A percentile compares a stretch with the other conserved stretches of the same genome.
Evolutionary conservation across 2,888 invertebrate species (phyloP).

Genomic region (Calameuta filiformis): DNA sequence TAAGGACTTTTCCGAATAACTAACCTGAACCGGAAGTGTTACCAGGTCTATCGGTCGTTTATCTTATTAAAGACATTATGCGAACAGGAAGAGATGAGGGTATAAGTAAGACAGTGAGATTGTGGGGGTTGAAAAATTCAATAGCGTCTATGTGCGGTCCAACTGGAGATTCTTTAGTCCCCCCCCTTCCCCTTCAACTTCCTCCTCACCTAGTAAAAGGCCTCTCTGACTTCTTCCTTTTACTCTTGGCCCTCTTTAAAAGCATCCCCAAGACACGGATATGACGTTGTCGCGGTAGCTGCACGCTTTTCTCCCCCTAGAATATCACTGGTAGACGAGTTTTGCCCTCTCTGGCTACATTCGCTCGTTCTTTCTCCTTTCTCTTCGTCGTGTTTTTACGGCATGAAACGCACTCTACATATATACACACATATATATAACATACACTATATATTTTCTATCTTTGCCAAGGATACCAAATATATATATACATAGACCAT

Average conservation of each 20-base stretch:
- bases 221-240: constrained; percentile 35
- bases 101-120: constrained; percentile 24
- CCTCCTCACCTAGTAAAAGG: constrained; percentile 27
- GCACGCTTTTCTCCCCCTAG: neutral
- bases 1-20: neutral
- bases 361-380: neutral
- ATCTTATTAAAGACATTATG: constrained; percentile 36
- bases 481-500: neutral
- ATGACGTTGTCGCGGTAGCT: constrained; percentile 10
- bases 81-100: constrained; percentile 9
- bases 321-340: neutral
- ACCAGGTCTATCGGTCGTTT: constrained; percentile 42
- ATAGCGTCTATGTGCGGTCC: constrained; percentile 32
- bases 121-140: neutral
- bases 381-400: neutral
- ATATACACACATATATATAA: neutral
- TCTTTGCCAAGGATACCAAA: neutral
- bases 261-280: constrained; percentile 20
- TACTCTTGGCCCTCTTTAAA: constrained; percentile 34
- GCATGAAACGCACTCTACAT: neutral
- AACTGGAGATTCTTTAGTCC: constrained; percentile 16
- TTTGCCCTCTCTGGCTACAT: neutral
- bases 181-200: constrained; percentile 12
- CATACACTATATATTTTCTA: neutral
- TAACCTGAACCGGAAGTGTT: neutral